These are phyloP conservation scores for Hippolais icterina DNA, from an alignment of 2,113 vertebrate genomes.

Conservation along the genomic window DNA sequence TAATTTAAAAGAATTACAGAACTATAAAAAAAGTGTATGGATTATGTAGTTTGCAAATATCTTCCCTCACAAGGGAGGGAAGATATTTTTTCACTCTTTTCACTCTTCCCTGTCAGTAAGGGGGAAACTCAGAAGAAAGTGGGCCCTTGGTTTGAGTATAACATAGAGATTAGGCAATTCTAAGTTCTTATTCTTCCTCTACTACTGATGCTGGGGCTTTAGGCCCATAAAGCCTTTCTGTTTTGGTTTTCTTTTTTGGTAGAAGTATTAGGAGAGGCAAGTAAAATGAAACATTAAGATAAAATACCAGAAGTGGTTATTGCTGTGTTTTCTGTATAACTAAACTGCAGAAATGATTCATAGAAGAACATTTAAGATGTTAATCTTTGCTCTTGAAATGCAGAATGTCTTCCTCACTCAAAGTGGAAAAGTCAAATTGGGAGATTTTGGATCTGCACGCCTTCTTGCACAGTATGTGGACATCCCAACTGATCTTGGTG, in stretches of 20 bases:
- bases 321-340: not conserved
- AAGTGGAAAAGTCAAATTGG: conserved; percentile 84
- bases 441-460: conserved; percentile 92
- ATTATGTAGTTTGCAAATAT: not conserved
- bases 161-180: not conserved
- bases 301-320: not conserved
- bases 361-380: not conserved
- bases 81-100: not conserved
- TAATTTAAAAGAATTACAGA: not conserved
- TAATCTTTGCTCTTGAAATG: conserved; percentile 5
- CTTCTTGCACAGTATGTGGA: conserved; percentile 84
- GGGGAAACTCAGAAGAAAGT: not conserved
- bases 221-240: not conserved
- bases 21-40: not conserved
- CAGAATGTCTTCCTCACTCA: conserved; percentile 93
- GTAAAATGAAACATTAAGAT: not conserved
- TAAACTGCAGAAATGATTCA: not conserved
- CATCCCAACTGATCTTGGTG: not conserved
- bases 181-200: not conserved
- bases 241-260: not conserved
- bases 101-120: not conserved
- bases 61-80: not conserved
- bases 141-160: not conserved
- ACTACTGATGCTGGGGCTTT: not conserved
- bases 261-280: not conserved